Evolutionary conservation across 2,888 invertebrate species (phyloP).

Genomic region (Argyresthia albistria): DNA sequence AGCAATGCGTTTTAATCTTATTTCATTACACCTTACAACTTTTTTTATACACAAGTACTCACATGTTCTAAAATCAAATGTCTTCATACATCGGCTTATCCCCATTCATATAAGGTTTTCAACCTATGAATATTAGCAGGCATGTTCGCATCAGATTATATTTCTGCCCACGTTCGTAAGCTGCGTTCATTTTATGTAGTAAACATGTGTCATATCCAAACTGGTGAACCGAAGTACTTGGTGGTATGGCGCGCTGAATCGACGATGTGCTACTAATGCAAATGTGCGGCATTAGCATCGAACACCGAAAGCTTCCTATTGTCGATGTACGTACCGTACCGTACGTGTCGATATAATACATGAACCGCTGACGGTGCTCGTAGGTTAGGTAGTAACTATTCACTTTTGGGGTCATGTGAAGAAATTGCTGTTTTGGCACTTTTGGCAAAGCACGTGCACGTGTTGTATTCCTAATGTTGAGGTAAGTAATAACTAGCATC

Average conservation of each 20-base stretch:
- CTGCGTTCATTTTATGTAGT: slow-evolving; percentile 21
- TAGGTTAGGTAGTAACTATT: slow-evolving; percentile 21
- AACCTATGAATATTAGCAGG: not conserved
- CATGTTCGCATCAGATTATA: not conserved
- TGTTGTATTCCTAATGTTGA: not conserved
- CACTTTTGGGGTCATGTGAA: slow-evolving; percentile 41
- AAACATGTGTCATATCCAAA: slow-evolving; percentile 65
- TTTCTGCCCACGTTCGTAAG: slow-evolving; percentile 19
- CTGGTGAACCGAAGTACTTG: slow-evolving; percentile 27
- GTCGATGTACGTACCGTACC: slow-evolving; percentile 4
- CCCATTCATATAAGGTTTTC: slow-evolving; percentile 13
- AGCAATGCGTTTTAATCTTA: not conserved
- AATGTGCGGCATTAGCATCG: slow-evolving; percentile 39
- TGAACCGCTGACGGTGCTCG: slow-evolving; percentile 29
- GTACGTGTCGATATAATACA: slow-evolving; percentile 14
- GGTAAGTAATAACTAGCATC: too few relatives aligned
- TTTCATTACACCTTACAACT: not conserved
- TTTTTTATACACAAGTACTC: not conserved
- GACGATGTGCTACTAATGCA: slow-evolving; percentile 51
- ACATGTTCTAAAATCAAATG: too few relatives aligned
- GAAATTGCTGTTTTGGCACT: slow-evolving; percentile 11
- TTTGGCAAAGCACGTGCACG: slow-evolving; percentile 21
- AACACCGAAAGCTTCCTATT: slow-evolving; percentile 23
- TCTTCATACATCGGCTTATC: not conserved
- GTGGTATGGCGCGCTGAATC: slow-evolving; percentile 40